A percentile compares a stretch with the other conserved stretches of the same genome.
These are phyloP conservation scores for Chouioia cunea DNA, from an alignment of 2,888 invertebrate species.

Conservation along the genomic window DNA sequence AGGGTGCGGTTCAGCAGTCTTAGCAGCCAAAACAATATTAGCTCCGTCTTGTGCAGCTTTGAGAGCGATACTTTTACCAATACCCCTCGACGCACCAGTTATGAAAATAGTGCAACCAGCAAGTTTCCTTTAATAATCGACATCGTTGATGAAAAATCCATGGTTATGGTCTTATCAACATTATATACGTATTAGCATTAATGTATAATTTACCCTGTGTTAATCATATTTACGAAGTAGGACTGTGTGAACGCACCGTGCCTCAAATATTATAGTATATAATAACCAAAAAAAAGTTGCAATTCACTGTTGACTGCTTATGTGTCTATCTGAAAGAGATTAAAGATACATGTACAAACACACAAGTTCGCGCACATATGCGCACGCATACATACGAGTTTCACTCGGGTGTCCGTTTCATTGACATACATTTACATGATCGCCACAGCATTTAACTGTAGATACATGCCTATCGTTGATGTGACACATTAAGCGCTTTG, in stretches of 20 bases:
- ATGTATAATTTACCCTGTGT: conserved; percentile 45
- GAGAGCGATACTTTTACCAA: conserved; percentile 94
- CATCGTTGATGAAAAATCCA: neutral
- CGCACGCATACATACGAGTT: neutral
- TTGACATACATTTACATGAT: neutral
- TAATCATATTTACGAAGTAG: conserved; percentile 46
- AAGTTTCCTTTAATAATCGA: conserved; percentile 72
- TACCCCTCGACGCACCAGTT: conserved; percentile 96
- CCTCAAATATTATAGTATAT: neutral
- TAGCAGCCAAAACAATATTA: conserved; percentile 91
- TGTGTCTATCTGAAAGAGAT: conserved; percentile 9
- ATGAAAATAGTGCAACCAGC: conserved; percentile 94
- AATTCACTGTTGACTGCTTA: conserved; percentile 30
- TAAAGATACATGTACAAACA: conserved; percentile 30
- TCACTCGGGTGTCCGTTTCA: neutral
- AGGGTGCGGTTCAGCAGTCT: conserved; percentile 90
- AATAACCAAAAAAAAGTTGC: conserved; percentile 27
- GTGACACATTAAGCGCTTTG: too few species aligned
- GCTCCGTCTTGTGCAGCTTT: conserved; percentile 94
- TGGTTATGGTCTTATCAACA: too few species aligned
- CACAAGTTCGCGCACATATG: neutral
- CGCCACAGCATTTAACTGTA: neutral
- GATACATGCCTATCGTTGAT: too few species aligned
- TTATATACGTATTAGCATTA: too few species aligned
- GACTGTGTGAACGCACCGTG: neutral